Conservation (phyloP, 2,113 vertebrate species). For the Aptenodytes forsteri region DNA sequence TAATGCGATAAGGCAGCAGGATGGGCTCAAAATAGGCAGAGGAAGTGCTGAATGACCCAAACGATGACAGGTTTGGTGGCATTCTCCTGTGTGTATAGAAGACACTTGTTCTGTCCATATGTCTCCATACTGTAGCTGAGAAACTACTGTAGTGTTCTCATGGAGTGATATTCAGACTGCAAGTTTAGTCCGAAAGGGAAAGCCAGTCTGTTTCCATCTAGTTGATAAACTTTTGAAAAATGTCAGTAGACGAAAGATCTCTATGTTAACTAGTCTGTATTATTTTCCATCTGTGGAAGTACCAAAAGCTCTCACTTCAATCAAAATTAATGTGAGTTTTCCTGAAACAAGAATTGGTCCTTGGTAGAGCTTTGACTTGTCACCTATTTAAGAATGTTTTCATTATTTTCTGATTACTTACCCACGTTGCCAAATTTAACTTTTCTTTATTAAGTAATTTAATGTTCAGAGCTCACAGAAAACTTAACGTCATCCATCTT, state of each 20-base stretch:
- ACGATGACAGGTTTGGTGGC: conserved; percentile 48
- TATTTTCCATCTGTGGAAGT: conserved; percentile 7
- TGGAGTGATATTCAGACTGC: neutral
- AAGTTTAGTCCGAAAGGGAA: neutral
- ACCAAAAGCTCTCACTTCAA: neutral
- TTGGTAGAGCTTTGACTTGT: conserved; percentile 22
- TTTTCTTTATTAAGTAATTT: conserved; percentile 62
- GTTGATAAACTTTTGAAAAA: conserved; percentile 13
- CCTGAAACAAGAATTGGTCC: neutral
- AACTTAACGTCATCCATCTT: conserved; percentile 29
- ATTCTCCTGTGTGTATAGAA: neutral
- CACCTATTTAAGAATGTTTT: conserved; percentile 30
- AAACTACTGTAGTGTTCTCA: neutral
- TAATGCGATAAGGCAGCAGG: conserved; percentile 12
- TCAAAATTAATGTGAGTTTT: conserved; percentile 4
- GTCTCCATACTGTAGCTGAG: conserved; percentile 7
- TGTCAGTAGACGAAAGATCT: conserved; percentile 24
- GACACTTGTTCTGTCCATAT: conserved; percentile 55
- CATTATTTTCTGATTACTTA: conserved; percentile 54
- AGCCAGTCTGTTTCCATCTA: conserved; percentile 15
- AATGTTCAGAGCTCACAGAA: conserved; percentile 38
- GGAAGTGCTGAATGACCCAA: conserved; percentile 55
- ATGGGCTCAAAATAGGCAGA: conserved; percentile 35
- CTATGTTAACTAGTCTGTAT: neutral
- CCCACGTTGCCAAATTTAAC: conserved; percentile 9